Conservation (phyloP, 2,888 invertebrate genomes). For the Helobdella robusta region DNA sequence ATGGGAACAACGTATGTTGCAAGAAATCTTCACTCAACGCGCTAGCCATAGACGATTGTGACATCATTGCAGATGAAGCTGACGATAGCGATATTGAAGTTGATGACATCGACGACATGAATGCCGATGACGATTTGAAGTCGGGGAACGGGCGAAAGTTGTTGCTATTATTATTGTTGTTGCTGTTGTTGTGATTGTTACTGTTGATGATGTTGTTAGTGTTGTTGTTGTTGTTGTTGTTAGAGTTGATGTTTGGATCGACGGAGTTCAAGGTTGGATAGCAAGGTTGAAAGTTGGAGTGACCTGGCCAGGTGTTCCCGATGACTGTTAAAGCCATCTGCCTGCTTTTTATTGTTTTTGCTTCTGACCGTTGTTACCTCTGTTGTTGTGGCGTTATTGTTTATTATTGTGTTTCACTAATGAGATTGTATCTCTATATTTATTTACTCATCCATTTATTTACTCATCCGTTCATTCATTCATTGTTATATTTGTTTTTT, state of each 20-base stretch:
- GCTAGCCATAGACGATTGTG: slow-evolving; percentile 7
- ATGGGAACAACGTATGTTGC: slow-evolving; percentile 15
- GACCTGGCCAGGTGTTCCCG: slow-evolving; percentile 5
- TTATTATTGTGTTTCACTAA: too few relatives aligned
- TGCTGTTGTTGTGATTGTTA: too few relatives aligned
- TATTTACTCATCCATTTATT: too few relatives aligned
- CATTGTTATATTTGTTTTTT: too few relatives aligned
- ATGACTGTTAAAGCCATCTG: slow-evolving; percentile 14
- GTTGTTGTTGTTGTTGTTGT: background rate
- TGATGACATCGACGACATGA: slow-evolving; percentile 7
- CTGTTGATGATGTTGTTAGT: background rate
- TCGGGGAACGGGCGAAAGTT: slow-evolving; percentile 10
- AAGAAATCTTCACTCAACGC: slow-evolving; percentile 13
- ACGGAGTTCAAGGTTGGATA: slow-evolving; percentile 11
- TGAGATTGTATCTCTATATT: too few relatives aligned
- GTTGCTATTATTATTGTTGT: too few relatives aligned
- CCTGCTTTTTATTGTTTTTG: too few relatives aligned
- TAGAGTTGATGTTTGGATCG: background rate
- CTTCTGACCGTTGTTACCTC: too few relatives aligned
- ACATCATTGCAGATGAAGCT: slow-evolving; percentile 9
- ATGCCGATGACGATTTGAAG: slow-evolving; percentile 18
- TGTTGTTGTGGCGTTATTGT: too few relatives aligned
- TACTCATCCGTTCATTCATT: too few relatives aligned
- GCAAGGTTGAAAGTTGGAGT: slow-evolving; percentile 15
- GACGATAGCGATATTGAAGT: background rate